Percentiles rank a stretch among this genome's conserved stretches.
Evolutionary conservation across 2,888 invertebrate species (phyloP).

Genomic region (Mesorhabditis belari): DNA sequence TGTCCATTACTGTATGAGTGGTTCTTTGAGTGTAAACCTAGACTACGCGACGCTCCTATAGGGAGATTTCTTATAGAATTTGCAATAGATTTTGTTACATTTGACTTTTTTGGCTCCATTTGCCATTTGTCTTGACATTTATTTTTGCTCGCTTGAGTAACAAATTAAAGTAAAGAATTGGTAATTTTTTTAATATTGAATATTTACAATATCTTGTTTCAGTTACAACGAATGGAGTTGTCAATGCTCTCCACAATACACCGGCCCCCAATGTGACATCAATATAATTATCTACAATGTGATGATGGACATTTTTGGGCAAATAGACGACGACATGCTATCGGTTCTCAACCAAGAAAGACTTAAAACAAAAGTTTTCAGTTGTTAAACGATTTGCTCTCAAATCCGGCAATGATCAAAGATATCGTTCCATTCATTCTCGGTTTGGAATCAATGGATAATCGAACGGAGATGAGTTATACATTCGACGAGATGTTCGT

Average conservation of each 20-base stretch:
- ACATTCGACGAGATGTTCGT: slow-evolving; percentile 22
- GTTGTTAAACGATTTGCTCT: slow-evolving; percentile 24
- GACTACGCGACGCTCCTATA: too few relatives aligned
- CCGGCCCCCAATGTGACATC: not conserved
- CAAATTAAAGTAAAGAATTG: too few relatives aligned
- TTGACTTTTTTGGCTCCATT: too few relatives aligned
- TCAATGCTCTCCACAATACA: not conserved
- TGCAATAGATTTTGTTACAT: too few relatives aligned
- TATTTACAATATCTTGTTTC: not conserved
- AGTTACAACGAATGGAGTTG: not conserved
- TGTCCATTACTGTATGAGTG: too few relatives aligned
- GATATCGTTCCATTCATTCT: slow-evolving; percentile 34
- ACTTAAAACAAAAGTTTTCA: slow-evolving; percentile 5
- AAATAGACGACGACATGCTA: not conserved
- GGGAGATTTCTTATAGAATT: too few relatives aligned
- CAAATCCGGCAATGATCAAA: slow-evolving; percentile 24
- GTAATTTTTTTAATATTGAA: too few relatives aligned
- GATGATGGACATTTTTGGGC: not conserved
- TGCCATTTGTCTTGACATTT: too few relatives aligned
- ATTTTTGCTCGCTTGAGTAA: too few relatives aligned
- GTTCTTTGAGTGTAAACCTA: too few relatives aligned
- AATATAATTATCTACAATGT: not conserved
- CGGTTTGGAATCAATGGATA: slow-evolving; percentile 2
- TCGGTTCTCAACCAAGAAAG: not conserved
- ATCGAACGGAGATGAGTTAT: slow-evolving; percentile 24